Conservation (phyloP, 2,797 vertebrate genomes). For the Catostomus latipinnis region DNA sequence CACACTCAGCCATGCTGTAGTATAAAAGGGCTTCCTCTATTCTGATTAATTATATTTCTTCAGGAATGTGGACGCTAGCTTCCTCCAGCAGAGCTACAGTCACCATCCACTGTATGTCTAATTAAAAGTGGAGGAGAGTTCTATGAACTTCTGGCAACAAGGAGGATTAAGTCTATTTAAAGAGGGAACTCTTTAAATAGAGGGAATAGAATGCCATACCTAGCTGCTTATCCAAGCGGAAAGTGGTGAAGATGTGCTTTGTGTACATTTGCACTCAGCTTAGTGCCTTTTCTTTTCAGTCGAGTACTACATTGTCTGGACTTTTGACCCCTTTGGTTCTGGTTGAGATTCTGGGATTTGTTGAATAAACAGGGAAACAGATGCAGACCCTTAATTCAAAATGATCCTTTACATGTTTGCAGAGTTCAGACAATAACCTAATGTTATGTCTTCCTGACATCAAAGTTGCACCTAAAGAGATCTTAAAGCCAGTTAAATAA, state of each 20-base stretch:
- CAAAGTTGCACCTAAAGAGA: not conserved
- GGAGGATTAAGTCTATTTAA: slow-evolving; percentile 74
- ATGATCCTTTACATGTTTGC: slow-evolving; percentile 4
- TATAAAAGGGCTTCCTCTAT: slow-evolving; percentile 63
- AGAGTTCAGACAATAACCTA: not conserved
- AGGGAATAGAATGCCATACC: slow-evolving; percentile 69
- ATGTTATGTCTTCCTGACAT: not conserved
- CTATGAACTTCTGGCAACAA: slow-evolving; percentile 68
- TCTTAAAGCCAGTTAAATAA: not conserved
- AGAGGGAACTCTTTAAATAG: slow-evolving; percentile 60
- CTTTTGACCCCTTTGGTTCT: slow-evolving; percentile 53
- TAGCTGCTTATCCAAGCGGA: slow-evolving; percentile 60
- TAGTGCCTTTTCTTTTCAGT: slow-evolving; percentile 54
- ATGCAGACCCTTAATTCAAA: slow-evolving; percentile 6
- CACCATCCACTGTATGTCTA: slow-evolving; percentile 76
- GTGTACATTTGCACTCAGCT: slow-evolving; percentile 61
- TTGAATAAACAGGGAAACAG: slow-evolving; percentile 22
- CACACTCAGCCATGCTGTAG: slow-evolving; percentile 22
- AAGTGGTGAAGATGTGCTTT: slow-evolving; percentile 65
- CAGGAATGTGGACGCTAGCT: slow-evolving; percentile 75
- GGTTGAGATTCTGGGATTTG: slow-evolving; percentile 24
- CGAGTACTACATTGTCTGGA: slow-evolving; percentile 45
- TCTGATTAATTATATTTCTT: slow-evolving; percentile 72
- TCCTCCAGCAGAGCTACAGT: slow-evolving; percentile 74
- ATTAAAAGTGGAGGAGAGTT: slow-evolving; percentile 78